Base-by-base conservation (phyloP, 2,888 invertebrate species). In the Branchipolynoe longqiensis region DNA sequence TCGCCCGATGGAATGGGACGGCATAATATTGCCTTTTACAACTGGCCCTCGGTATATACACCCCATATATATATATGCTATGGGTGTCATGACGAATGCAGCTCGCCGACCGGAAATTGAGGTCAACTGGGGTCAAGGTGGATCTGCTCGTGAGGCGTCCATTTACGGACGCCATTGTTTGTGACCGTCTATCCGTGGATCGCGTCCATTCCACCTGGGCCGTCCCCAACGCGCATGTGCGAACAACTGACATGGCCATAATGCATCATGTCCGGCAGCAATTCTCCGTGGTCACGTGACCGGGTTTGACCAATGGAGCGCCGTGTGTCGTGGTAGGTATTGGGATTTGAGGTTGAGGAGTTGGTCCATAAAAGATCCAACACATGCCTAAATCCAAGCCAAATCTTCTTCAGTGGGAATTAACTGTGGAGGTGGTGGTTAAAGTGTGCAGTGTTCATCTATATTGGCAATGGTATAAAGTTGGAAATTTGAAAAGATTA, bases 71-170 rank as follows among this genome's bases (percentile, higher is more conserved):
- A n/a, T n/a, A n/a, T n/a, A n/a, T n/a, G n/a, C n/a, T n/a, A n/a
- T n/a, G n/a, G n/a, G n/a, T n/a, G n/a, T n/a, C n/a, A n/a, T n/a
- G n/a, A n/a, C n/a, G n/a, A n/a, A n/a, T n/a, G n/a, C n/a, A n/a
- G n/a, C n/a, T n/a, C n/a, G n/a, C 48, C 48, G 28, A 0, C 48
- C 41, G 78, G 78, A 78, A 78, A 78, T 78, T 78, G 78, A 31
- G 78, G 78, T 74, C 74, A 74, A 74, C n/a, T 12, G 48, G 74
- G 69, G 69, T 69, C 31, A n/a, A 6, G 38, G 41, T 48, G 14
- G 41, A 14, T 6, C 40, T 18, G 22, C 25, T 41, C 1, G 33
- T 48, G 12, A 28, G 28, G 4, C 28, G 28, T 28, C 48, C 48
- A 78, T 78, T 48, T n/a, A 25, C 28, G 12, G 25, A 48, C 1